Conservation (phyloP, 2,888 invertebrate species). For the Eurytoma adleriae region DNA sequence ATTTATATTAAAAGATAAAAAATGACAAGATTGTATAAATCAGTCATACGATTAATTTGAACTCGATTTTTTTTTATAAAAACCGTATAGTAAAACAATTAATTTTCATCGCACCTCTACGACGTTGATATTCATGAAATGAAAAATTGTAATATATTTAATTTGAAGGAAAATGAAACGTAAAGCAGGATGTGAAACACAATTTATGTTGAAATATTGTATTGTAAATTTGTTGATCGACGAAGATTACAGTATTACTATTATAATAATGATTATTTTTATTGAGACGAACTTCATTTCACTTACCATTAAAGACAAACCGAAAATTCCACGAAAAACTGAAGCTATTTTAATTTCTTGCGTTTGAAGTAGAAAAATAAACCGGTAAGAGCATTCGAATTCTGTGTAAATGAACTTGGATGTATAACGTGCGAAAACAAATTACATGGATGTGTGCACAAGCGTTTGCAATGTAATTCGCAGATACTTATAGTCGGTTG, state of each 20-base stretch:
- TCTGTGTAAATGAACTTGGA: constrained; percentile 34
- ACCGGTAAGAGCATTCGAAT: neutral
- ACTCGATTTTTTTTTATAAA: constrained; percentile 13
- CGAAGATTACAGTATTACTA: constrained; percentile 46
- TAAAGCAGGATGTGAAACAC: constrained; percentile 5
- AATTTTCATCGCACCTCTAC: constrained; percentile 35
- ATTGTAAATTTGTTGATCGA: constrained; percentile 41
- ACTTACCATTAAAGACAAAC: neutral
- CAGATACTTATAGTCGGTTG: constrained; percentile 33
- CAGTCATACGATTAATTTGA: constrained; percentile 24
- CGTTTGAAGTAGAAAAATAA: neutral
- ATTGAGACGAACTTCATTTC: constrained; percentile 5
- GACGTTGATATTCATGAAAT: constrained; percentile 24
- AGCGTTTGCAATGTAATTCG: constrained; percentile 47
- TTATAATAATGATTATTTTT: constrained; percentile 15
- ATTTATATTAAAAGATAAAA: constrained; percentile 29
- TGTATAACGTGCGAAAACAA: neutral
- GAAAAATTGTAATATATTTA: constrained; percentile 35
- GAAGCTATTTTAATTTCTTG: constrained; percentile 27
- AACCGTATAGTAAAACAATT: neutral
- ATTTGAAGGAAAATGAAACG: constrained; percentile 19
- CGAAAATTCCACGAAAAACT: neutral
- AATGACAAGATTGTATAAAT: constrained; percentile 35
- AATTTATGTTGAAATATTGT: constrained; percentile 19
- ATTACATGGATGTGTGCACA: constrained; percentile 31